Evolutionary conservation across 2,113 vertebrate genomes (phyloP).

Genomic region (Chaetorhynchus papuensis): DNA sequence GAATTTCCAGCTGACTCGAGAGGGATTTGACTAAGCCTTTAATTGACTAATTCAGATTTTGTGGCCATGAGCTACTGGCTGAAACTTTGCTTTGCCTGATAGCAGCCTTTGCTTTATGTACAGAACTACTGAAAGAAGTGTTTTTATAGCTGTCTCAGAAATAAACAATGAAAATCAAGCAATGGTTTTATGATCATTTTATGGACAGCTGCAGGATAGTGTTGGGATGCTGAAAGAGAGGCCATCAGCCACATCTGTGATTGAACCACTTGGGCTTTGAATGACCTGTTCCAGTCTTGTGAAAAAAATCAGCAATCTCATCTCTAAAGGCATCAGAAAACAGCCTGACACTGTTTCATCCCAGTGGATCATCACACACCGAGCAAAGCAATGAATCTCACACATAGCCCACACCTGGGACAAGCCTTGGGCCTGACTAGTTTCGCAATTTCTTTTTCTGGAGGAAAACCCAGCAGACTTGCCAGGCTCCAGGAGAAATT

Average conservation of each 20-base stretch:
- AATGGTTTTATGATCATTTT: background rate
- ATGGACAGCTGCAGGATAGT: background rate
- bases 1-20: conserved; percentile 1
- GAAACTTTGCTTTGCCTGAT: background rate
- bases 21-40: conserved; percentile 39
- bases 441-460: background rate
- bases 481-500: background rate
- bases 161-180: background rate
- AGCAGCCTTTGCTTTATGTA: background rate
- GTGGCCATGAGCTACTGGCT: background rate
- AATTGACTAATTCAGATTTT: conserved; percentile 45
- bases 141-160: background rate
- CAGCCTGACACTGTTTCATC: background rate
- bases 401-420: background rate
- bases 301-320: background rate
- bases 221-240: background rate
- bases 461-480: background rate
- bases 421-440: background rate
- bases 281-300: background rate
- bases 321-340: conserved; percentile 5
- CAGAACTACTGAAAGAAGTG: background rate
- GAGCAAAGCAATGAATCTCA: background rate
- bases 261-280: background rate
- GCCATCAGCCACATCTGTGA: background rate
- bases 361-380: background rate